Percentiles rank a stretch among this genome's conserved stretches.
These are phyloP conservation scores for Catostomus latipinnis DNA, from an alignment of 2,797 vertebrate species.

Conservation along the genomic window DNA sequence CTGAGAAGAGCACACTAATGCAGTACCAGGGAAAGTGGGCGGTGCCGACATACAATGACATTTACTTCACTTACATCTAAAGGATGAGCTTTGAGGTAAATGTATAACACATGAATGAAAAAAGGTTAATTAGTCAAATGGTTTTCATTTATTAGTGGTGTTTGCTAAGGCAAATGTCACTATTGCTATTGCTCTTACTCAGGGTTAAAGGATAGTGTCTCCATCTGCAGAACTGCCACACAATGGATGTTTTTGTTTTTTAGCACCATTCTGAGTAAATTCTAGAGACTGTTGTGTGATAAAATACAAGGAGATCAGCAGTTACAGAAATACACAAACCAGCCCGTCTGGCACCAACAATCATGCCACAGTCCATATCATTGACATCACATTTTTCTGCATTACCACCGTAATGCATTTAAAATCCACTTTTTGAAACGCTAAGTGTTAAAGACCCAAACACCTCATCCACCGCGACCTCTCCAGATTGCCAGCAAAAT, in stretches of 20 bases:
- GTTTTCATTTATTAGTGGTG: conserved; percentile 2
- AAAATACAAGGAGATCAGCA: no score
- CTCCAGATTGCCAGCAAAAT: not conserved
- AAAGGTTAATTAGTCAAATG: not conserved
- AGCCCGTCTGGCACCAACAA: no score
- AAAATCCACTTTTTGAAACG: not conserved
- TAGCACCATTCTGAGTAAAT: no score
- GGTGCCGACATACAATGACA: conserved; percentile 53
- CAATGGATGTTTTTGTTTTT: no score
- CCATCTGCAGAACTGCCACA: no score
- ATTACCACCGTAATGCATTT: no score
- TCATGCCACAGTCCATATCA: no score
- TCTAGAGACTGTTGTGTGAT: no score
- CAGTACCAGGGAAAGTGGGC: conserved; percentile 58
- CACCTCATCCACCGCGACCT: not conserved
- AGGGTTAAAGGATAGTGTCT: not conserved
- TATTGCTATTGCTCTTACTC: not conserved
- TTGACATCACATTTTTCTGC: no score
- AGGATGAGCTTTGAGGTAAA: conserved; percentile 16
- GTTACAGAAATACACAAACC: no score
- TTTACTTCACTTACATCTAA: conserved; percentile 37
- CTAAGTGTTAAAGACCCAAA: not conserved
- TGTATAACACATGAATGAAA: not conserved
- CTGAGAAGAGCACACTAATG: conserved; percentile 58
- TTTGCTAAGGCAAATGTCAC: not conserved